A percentile compares a stretch with the other conserved stretches of the same genome.
Conservation (phyloP, 2,113 vertebrate genomes). For the Corythoichthys intestinalis region DNA sequence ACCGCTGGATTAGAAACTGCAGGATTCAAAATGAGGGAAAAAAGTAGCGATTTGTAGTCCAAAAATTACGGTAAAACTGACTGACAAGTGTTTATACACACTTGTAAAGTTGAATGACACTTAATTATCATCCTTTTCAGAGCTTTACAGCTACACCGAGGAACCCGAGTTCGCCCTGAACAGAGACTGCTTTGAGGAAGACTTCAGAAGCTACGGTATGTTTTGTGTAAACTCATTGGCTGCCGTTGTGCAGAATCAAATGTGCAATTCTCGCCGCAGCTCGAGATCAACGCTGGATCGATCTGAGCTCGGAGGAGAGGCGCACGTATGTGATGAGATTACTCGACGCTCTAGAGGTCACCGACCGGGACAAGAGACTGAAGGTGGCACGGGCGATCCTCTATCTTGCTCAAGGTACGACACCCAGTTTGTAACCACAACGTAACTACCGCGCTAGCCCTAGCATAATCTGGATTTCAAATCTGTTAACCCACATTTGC, state of each 20-base stretch:
- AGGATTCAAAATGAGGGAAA: too few relatives aligned
- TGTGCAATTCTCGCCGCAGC: slow-evolving; percentile 54
- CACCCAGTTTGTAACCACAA: too few relatives aligned
- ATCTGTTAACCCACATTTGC: too few relatives aligned
- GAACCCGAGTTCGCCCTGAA: slow-evolving; percentile 88
- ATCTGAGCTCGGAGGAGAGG: slow-evolving; percentile 78
- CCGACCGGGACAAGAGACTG: slow-evolving; percentile 84
- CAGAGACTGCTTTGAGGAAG: slow-evolving; percentile 91
- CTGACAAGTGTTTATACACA: background rate
- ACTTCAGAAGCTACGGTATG: slow-evolving; percentile 86
- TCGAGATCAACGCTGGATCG: slow-evolving; percentile 78
- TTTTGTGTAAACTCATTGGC: background rate
- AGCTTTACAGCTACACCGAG: slow-evolving; percentile 97
- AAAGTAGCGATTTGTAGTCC: too few relatives aligned
- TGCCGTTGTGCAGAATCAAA: too few relatives aligned
- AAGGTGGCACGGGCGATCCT: slow-evolving; percentile 86
- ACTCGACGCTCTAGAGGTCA: slow-evolving; percentile 90
- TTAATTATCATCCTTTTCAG: slow-evolving; percentile 60
- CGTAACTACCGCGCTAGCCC: too few relatives aligned
- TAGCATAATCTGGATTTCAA: too few relatives aligned
- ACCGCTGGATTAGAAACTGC: too few relatives aligned
- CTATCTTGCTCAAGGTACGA: slow-evolving; percentile 89
- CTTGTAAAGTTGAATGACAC: background rate
- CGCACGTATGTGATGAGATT: slow-evolving; percentile 86
- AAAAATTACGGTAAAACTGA: too few relatives aligned